Percentiles rank a stretch among this genome's conserved stretches.
phyloP scores from a whole-genome alignment of 2,888 invertebrate species.

The Gymnocheta viridis region DNA sequence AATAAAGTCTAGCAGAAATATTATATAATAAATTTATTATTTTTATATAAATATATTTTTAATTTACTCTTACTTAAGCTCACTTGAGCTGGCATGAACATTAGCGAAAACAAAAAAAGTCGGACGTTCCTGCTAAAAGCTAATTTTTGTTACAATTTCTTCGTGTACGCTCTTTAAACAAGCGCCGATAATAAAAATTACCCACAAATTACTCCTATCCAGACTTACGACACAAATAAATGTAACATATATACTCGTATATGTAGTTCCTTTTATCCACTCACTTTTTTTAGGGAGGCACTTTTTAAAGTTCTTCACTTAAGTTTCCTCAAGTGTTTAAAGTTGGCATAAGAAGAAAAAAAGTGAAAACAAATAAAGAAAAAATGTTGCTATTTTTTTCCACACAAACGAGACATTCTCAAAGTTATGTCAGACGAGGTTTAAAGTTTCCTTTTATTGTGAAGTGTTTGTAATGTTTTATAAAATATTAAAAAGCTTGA shows the following conservation, averaged over 20 bases:
- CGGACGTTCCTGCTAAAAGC: too few relatives aligned
- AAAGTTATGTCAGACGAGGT: conserved; percentile 27
- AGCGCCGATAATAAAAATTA: conserved; percentile 36
- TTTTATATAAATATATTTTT: too few relatives aligned
- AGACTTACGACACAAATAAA: conserved; percentile 33
- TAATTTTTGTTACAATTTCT: background rate
- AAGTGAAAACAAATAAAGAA: background rate
- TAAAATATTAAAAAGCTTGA: conserved; percentile 62
- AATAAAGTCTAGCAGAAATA: too few relatives aligned
- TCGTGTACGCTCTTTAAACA: conserved; percentile 4
- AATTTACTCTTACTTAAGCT: too few relatives aligned
- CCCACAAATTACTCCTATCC: conserved; percentile 34
- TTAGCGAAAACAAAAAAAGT: too few relatives aligned
- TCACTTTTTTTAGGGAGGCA: background rate
- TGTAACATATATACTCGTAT: too few relatives aligned
- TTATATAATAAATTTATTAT: too few relatives aligned
- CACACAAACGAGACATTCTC: background rate
- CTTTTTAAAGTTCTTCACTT: conserved; percentile 58
- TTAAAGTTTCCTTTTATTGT: conserved; percentile 55
- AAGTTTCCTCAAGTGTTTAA: conserved; percentile 55
- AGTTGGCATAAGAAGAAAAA: conserved; percentile 6
- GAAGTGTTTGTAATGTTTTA: conserved; percentile 46
- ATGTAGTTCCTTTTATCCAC: background rate
- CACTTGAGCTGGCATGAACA: too few relatives aligned
- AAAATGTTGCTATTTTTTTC: conserved; percentile 16